These are phyloP conservation scores for Gryon sp. DNA, from an alignment of 1,140 invertebrate genomes.

Conservation along the genomic window DNA sequence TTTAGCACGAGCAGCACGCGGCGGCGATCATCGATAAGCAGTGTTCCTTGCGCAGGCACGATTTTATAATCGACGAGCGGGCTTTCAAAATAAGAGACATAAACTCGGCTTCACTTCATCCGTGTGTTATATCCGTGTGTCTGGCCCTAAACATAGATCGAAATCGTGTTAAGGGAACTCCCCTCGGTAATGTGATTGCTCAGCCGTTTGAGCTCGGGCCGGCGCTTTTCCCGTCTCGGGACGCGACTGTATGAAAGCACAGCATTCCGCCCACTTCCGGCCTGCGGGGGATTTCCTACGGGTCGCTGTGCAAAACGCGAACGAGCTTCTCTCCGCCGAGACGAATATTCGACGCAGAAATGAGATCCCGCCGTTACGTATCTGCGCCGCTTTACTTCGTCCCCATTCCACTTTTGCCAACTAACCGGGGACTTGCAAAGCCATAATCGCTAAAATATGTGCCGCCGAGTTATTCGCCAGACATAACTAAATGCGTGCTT, in stretches of 20 bases:
- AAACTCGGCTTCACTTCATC: too few species aligned
- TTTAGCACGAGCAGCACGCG: too few species aligned
- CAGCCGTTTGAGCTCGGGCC: slow-evolving; percentile 68
- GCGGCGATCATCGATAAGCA: too few species aligned
- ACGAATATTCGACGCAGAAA: slow-evolving; percentile 60
- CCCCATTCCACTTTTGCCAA: too few species aligned
- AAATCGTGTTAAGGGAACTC: slow-evolving; percentile 70
- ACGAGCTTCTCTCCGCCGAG: slow-evolving; percentile 59
- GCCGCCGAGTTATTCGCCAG: slow-evolving; percentile 32
- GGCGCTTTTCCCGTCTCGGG: slow-evolving; percentile 63
- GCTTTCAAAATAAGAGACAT: slow-evolving; percentile 51
- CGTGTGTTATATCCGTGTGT: slow-evolving; percentile 17
- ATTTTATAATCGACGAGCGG: slow-evolving; percentile 9
- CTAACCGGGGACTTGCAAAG: too few species aligned
- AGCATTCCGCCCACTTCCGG: slow-evolving; percentile 60
- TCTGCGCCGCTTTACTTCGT: too few species aligned
- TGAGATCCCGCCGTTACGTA: slow-evolving; percentile 43
- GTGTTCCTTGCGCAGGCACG: too few species aligned
- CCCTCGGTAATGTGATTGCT: slow-evolving; percentile 72
- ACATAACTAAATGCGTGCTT: slow-evolving; percentile 16
- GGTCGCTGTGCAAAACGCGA: slow-evolving; percentile 66
- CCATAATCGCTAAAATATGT: slow-evolving; percentile 51
- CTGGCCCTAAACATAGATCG: slow-evolving; percentile 65
- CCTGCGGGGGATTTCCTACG: slow-evolving; percentile 66
- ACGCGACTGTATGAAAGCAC: slow-evolving; percentile 45